Base-by-base conservation (phyloP, 1,140 invertebrate species). In the Mactra quadrangularis region DNA sequence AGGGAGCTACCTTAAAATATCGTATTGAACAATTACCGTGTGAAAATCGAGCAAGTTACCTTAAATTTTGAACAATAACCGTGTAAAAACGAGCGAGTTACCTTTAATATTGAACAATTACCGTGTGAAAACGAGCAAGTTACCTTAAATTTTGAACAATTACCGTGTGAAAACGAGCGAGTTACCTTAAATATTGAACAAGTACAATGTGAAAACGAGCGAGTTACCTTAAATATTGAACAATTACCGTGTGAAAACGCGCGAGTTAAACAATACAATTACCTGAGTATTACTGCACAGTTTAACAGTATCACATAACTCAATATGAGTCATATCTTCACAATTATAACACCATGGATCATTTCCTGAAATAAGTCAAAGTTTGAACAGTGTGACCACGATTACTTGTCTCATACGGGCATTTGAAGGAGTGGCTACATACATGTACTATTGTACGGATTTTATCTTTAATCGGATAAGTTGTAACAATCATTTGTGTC, bases 221-320 rank as follows among this genome's bases (percentile, higher is more conserved):
- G 6, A n/a, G 25, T 7, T 55, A 3, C n/a, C n/a, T n/a, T n/a
- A 7, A 55, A 6, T 6, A 11, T n/a, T 55, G 6, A 11, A 55
- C 13, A 55, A 4, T 13, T 55, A 55, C 6, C 13, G 4, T 55
- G 25, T 11, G 52, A 11, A 22, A 55, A 15, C 6, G 7, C 6
- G 11, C n/a, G 6, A n/a, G 25, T 7, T 55, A 3, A n/a, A n/a
- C n/a, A n/a, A n/a, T n/a, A n/a, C n/a, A n/a, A n/a, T n/a, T 71
- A 71, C 68, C 50, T 71, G 22, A 3, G 29, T 27, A 1, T 33
- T 19, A 25, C 22, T 50, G 29, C 71, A 74, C 19, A 22, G 29
- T 74, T 74, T 74, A 19, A 74, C 53, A n/a, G 71, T 74, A 59
- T 74, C 71, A 25, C 71, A 74, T 11, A 74, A 33, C 17, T 74